These are phyloP conservation scores for Trissolcus japonicus DNA, from an alignment of 2,888 invertebrate species.

Conservation along the genomic window DNA sequence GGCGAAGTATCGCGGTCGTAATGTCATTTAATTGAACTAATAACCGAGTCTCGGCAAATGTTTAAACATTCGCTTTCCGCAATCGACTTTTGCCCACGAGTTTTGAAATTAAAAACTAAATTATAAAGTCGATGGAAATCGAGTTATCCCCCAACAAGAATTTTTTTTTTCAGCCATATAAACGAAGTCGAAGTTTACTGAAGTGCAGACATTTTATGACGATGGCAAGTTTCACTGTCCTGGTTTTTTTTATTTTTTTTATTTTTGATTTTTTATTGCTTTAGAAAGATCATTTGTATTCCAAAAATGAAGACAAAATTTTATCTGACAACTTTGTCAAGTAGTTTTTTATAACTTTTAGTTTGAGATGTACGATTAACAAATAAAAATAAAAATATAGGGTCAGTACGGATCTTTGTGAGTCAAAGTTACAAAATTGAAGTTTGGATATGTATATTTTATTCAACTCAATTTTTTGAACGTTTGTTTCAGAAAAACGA, in stretches of 20 bases:
- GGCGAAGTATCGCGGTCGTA: constrained; percentile 1
- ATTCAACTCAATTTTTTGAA: too few species aligned
- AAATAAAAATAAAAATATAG: too few species aligned
- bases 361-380: too few species aligned
- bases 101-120: constrained; percentile 13
- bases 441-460: too few species aligned
- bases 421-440: too few species aligned
- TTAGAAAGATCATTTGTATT: not conserved
- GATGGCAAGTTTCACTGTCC: not conserved
- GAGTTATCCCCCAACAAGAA: not conserved
- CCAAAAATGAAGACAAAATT: too few species aligned
- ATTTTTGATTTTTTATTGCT: not conserved
- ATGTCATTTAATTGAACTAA: constrained; percentile 11
- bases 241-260: too few species aligned
- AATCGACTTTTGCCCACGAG: not conserved
- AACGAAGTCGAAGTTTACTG: not conserved
- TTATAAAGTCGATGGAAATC: too few species aligned
- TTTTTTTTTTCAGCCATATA: not conserved
- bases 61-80: not conserved
- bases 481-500: too few species aligned
- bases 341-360: too few species aligned
- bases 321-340: too few species aligned
- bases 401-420: too few species aligned
- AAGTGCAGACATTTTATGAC: not conserved
- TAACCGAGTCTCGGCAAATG: not conserved